phyloP scores from a whole-genome alignment of 1,140 invertebrate genomes.

The Archivesica marissinica region DNA sequence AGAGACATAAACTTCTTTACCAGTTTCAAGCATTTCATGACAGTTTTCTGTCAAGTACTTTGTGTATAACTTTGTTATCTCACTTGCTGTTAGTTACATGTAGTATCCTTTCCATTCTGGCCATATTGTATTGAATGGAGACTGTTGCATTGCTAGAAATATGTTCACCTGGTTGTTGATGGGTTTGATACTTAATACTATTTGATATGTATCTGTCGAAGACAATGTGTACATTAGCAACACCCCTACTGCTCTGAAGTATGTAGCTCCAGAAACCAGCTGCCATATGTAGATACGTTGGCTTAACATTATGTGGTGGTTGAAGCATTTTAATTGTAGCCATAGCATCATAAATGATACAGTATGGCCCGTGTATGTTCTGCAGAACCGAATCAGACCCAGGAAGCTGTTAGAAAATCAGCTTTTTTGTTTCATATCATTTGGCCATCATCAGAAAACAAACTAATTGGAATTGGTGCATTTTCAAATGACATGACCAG shows the following conservation, averaged over 20 bases:
- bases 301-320: background rate
- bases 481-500: slow-evolving; percentile 23
- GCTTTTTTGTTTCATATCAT: slow-evolving; percentile 7
- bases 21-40: background rate
- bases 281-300: background rate
- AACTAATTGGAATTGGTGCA: slow-evolving; percentile 20
- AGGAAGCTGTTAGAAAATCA: background rate
- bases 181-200: background rate
- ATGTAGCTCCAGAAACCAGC: background rate
- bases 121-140: slow-evolving; percentile 4
- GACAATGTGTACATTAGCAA: background rate
- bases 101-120: background rate
- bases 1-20: no score
- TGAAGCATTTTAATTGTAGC: background rate
- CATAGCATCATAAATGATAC: background rate
- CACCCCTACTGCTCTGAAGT: background rate
- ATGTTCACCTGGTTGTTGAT: background rate
- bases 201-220: background rate
- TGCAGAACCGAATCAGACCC: background rate
- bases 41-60: background rate
- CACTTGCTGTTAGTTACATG: background rate
- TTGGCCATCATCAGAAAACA: slow-evolving; percentile 17
- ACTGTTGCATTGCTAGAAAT: background rate
- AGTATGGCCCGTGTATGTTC: background rate
- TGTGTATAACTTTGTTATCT: background rate